Evolutionary conservation across 2,797 vertebrate species (phyloP), one percentile per base, ranked within the genome.

Genomic region (Thaleichthys pacificus): DNA sequence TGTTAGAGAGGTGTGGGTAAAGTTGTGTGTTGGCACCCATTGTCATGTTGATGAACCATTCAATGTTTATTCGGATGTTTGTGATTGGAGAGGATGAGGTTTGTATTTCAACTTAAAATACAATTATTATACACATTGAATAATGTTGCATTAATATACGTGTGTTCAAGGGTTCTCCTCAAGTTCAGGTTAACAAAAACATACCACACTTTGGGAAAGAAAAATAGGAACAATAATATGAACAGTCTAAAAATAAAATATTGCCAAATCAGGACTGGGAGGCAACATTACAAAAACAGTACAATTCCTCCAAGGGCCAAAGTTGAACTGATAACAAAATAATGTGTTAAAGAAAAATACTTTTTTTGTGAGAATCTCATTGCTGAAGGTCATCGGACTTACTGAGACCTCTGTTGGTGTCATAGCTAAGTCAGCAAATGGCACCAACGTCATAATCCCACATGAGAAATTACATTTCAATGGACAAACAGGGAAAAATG

Each of bases 381-480:
- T 82, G 88, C 85, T n/a, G 86, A 82, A 83, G 89, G 89, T 87
- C 87, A 83, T 65, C 81, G 88, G 90, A 91, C 91, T 88, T 72
- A 67, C 58, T 66, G 84, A 84, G 84, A 86, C 86, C 87, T 86
- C 77, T 67, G 5, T 83, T 77, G 49, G 73, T 73, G 80, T 87
- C 89, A 69, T 76, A 66, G 87, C 91, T 88, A 80, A 88, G 83
- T 92, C 91, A 92, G 92, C 91, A 83, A 73, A 89, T 73, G 75
- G 82, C 82, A 72, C 80, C 80, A 17, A 77, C 0, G 66, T 73
- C 63, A 65, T 57, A 60, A 78, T 85, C 87, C 79, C 84, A 84
- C 70, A 89, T 91, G 90, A 93, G 86, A 89, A 91, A 92, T 92
- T 85, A 83, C 66, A 72, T 82, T 83, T 83, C 84, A 86, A 88